Conservation (phyloP, 2,113 vertebrate genomes). For the Zapornia atra region DNA sequence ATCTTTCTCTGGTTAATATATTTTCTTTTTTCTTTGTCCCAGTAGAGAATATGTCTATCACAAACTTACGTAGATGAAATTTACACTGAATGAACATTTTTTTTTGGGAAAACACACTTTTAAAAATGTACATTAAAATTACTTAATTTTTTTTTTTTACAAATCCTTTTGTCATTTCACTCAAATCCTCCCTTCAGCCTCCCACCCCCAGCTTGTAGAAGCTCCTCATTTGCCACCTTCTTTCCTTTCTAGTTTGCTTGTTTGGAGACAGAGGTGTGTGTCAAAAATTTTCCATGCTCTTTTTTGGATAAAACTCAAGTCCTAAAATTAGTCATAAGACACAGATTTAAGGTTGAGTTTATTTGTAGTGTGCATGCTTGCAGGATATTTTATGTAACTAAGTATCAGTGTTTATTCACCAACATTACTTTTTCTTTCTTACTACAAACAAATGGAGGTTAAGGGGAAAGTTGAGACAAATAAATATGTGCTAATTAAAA, state of each 20-base stretch:
- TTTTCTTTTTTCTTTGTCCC: background rate
- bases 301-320: slow-evolving; percentile 23
- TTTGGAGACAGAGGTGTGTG: slow-evolving; percentile 6
- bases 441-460: background rate
- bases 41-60: background rate
- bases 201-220: background rate
- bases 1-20: background rate
- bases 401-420: background rate
- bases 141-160: background rate
- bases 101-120: background rate
- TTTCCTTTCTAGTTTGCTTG: background rate
- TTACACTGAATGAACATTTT: background rate
- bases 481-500: slow-evolving; percentile 8
- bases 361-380: slow-evolving; percentile 8
- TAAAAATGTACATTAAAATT: background rate
- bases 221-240: background rate
- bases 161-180: background rate
- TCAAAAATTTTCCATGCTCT: slow-evolving; percentile 26
- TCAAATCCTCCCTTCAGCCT: background rate
- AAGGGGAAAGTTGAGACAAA: background rate
- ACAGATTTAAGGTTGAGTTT: slow-evolving; percentile 37
- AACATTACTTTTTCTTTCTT: background rate
- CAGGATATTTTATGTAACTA: slow-evolving; percentile 36
- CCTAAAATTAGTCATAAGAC: slow-evolving; percentile 30
- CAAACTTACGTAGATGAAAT: background rate